Evolutionary conservation across 2,888 invertebrate genomes (phyloP).

Genomic region (Formica aserva): DNA sequence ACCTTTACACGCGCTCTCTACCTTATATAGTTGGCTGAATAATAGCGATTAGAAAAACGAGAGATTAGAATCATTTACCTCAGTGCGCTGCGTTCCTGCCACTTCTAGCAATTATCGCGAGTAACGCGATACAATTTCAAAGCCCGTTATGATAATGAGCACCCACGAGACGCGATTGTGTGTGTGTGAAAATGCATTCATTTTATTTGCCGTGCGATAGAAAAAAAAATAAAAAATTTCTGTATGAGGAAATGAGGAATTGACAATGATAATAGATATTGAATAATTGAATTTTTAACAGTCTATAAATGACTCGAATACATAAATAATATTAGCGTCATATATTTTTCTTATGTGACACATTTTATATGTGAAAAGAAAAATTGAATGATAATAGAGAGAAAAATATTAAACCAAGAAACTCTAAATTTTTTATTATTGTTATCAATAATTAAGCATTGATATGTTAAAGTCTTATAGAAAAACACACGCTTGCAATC

Average conservation of each 20-base stretch:
- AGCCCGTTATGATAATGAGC: not conserved
- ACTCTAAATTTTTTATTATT: not conserved
- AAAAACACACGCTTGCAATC: too few relatives aligned
- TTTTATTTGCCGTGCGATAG: not conserved
- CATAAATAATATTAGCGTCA: not conserved
- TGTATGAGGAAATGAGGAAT: not conserved
- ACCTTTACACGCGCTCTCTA: slow-evolving; percentile 39
- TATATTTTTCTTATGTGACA: not conserved
- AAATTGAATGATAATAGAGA: not conserved
- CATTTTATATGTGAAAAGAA: not conserved
- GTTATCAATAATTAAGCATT: not conserved
- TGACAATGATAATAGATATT: not conserved
- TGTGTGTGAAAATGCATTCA: not conserved
- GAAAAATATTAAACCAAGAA: not conserved
- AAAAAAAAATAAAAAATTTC: not conserved
- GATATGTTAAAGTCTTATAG: too few relatives aligned
- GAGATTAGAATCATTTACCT: not conserved
- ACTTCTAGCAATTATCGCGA: not conserved
- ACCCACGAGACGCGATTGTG: not conserved
- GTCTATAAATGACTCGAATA: not conserved
- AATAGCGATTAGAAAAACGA: slow-evolving; percentile 8
- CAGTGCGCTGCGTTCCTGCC: not conserved
- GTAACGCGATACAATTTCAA: not conserved
- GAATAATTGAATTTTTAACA: not conserved
- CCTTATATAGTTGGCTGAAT: slow-evolving; percentile 46